phyloP scores from a whole-genome alignment of 2,113 vertebrate genomes.

The Entomyzon cyanotis region DNA sequence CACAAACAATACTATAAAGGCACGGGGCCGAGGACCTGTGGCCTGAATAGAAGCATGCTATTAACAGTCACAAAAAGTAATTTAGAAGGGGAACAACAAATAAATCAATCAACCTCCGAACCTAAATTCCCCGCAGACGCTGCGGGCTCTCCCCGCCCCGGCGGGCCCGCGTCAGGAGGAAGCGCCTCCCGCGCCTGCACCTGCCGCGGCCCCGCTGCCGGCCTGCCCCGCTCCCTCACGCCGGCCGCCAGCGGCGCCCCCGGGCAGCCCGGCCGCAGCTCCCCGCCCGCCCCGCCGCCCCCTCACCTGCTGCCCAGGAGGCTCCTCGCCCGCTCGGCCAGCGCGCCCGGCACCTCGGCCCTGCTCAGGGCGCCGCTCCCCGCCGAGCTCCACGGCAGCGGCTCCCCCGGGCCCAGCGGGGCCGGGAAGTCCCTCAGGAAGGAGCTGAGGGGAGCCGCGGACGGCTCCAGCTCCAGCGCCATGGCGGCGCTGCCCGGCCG shows the following conservation, averaged over 20 bases:
- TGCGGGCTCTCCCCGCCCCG: background rate
- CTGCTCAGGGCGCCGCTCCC: too few relatives aligned
- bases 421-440: too few relatives aligned
- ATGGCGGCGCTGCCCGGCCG: too few relatives aligned
- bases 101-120: background rate
- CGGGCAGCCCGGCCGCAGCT: background rate
- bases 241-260: background rate
- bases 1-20: background rate
- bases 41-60: background rate
- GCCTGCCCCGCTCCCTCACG: background rate
- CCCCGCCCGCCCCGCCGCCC: too few relatives aligned
- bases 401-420: too few relatives aligned
- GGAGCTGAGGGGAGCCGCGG: too few relatives aligned
- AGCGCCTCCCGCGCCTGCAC: background rate
- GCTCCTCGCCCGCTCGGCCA: too few relatives aligned
- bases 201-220: background rate
- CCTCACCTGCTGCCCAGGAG: too few relatives aligned
- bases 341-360: too few relatives aligned
- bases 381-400: too few relatives aligned
- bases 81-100: background rate
- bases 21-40: background rate
- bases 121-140: rapidly evolving
- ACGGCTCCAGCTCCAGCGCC: too few relatives aligned
- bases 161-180: background rate
- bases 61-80: background rate